Percentiles rank a stretch among this genome's conserved stretches.
These are phyloP conservation scores for Amphiprion percula DNA, from an alignment of 2,113 vertebrate genomes.

Conservation along the genomic window DNA sequence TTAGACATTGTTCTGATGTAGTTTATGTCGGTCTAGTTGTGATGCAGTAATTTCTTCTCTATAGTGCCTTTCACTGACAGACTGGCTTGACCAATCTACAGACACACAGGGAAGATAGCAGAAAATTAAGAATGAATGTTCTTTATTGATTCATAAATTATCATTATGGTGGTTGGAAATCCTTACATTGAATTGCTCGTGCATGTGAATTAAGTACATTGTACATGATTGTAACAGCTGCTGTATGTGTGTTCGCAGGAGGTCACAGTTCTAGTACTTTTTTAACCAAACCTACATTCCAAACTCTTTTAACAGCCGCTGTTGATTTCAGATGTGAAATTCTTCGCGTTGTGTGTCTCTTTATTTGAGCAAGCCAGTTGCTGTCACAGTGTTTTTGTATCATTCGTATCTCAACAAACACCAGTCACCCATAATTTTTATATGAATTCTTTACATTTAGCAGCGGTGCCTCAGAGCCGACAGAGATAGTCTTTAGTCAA, in stretches of 20 bases:
- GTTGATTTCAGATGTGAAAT: constrained; percentile 1
- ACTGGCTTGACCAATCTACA: constrained; percentile 58
- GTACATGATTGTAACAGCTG: constrained; percentile 11
- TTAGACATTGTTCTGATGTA: constrained; percentile 61
- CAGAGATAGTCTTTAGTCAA: constrained; percentile 53
- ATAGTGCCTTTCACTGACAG: constrained; percentile 79
- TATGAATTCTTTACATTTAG: constrained; percentile 60
- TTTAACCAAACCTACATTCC: neutral
- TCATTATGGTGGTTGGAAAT: constrained; percentile 15
- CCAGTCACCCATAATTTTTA: constrained; percentile 66
- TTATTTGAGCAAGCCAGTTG: constrained; percentile 64
- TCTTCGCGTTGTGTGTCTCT: constrained; percentile 51
- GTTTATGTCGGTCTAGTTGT: constrained; percentile 65
- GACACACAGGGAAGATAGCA: constrained; percentile 50
- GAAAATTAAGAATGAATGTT: constrained; percentile 22
- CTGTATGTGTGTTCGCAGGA: constrained; percentile 8
- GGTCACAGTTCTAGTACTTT: constrained; percentile 18
- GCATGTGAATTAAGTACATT: constrained; percentile 19
- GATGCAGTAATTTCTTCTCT: constrained; percentile 72
- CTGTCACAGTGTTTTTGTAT: constrained; percentile 66
- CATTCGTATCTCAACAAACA: constrained; percentile 30
- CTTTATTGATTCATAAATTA: neutral
- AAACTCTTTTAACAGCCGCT: neutral
- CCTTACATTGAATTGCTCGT: constrained; percentile 1
- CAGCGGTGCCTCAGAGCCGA: constrained; percentile 64